Evolutionary conservation across 1,140 invertebrate genomes (phyloP), one percentile per base, ranked within the genome.

Genomic region (Stenopsyche tienmushanensis): DNA sequence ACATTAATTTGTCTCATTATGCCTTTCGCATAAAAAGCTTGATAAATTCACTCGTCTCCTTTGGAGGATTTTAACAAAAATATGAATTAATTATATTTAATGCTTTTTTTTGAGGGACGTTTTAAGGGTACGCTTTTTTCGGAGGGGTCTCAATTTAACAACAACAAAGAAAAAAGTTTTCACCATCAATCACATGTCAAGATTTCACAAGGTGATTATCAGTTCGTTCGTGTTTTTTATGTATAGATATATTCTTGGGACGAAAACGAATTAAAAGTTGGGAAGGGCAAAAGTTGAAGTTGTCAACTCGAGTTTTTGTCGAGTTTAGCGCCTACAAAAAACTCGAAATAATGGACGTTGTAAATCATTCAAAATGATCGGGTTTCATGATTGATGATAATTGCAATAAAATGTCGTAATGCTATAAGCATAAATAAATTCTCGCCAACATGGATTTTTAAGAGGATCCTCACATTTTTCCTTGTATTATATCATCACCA

Each of bases 141-240:
- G 44, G 17, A 8, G 18, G 8, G 8, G 5, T 47, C 17, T 20
- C 44, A 7, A 5, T 20, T n/a, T 47, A 5, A 15, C 44, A 20
- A 47, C 18, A 47, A 47, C n/a, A 57, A n/a, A 26, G 23, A 17
- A 57, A 57, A 57, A 29, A 57, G 23, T 57, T 57, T 26, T 25
- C n/a, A 3, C 24, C 53, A 57, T 57, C 53, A 57, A 57, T 57
- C 53, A 57, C 24, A 34, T 34, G 53, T 39, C 53, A 5, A 9
- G 25, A 29, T 57, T 57, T 57, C 15, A 57, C 53, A 57, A 57
- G 21, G 53, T 57, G 21, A 57, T 57, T 57, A 57, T 57, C 26
- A 57, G 21, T 34, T 17, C 53, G 21, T 47, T 15, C 44, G 3
- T 34, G n/a, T 29, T 57, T 29, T 57, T 5, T 34, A 18, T 47